phyloP scores from a whole-genome alignment of 2,888 invertebrate species.

The Hydrotaea cyrtoneurina region DNA sequence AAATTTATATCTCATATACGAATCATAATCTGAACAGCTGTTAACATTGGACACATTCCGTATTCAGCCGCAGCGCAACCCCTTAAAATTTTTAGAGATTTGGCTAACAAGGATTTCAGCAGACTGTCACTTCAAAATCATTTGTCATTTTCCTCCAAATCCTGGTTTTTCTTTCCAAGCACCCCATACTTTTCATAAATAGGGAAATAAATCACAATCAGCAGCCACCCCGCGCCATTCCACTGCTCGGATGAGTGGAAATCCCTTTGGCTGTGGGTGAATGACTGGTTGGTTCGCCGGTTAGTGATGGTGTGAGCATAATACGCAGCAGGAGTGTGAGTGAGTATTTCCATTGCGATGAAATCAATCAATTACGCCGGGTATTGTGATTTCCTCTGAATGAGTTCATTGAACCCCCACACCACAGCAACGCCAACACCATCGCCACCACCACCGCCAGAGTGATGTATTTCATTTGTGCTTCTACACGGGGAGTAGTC shows the following conservation, averaged over 20 bases:
- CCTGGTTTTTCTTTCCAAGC: background rate
- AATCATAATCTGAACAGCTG: slow-evolving; percentile 41
- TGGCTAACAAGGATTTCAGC: no score
- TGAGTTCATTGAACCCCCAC: slow-evolving; percentile 75
- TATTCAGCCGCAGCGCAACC: background rate
- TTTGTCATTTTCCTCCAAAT: slow-evolving; percentile 12
- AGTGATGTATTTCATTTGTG: background rate
- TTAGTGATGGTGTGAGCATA: background rate
- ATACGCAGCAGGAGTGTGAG: background rate
- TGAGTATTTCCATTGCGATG: slow-evolving; percentile 21
- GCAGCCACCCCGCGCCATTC: background rate
- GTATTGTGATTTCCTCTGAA: slow-evolving; percentile 71
- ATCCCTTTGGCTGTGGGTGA: background rate
- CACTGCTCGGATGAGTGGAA: background rate
- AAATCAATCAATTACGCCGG: slow-evolving; percentile 76
- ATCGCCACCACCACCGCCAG: no score
- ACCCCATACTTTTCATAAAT: background rate
- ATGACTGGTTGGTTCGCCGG: background rate
- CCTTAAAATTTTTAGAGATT: background rate
- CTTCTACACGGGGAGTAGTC: background rate
- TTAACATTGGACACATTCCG: slow-evolving; percentile 30
- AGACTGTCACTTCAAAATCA: background rate
- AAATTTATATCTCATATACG: background rate
- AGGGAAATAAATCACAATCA: background rate
- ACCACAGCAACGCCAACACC: no score